A percentile compares a stretch with the other conserved stretches of the same genome.
These are phyloP conservation scores for Lacanobia oleracea DNA, from an alignment of 2,888 invertebrate species.

Conservation along the genomic window DNA sequence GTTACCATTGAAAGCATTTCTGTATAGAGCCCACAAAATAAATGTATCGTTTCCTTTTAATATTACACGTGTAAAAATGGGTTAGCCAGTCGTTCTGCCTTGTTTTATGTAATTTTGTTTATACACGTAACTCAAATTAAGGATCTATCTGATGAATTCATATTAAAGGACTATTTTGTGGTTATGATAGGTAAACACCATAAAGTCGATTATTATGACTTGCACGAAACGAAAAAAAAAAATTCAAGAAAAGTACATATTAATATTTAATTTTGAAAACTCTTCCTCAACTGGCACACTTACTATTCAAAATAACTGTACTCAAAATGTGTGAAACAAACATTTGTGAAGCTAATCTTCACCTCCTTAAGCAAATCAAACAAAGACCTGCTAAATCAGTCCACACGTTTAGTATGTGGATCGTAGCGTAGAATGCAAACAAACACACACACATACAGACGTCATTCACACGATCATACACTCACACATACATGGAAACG, in stretches of 20 bases:
- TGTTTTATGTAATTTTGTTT: no score
- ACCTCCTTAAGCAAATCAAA: constrained; percentile 37
- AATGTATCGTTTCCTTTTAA: not conserved
- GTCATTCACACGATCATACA: not conserved
- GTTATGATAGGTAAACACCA: no score
- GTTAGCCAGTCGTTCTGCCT: no score
- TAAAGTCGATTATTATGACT: no score
- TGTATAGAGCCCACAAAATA: not conserved
- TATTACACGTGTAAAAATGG: no score
- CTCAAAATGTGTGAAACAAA: constrained; percentile 30
- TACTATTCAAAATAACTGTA: not conserved
- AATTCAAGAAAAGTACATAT: not conserved
- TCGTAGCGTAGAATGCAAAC: not conserved
- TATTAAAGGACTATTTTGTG: no score
- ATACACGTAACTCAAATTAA: no score
- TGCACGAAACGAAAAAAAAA: not conserved
- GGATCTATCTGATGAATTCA: no score
- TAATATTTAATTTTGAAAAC: not conserved
- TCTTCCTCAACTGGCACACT: not conserved
- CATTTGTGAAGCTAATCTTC: constrained; percentile 33
- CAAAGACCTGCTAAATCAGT: constrained; percentile 42
- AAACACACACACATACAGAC: constrained; percentile 7
- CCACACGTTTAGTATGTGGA: constrained; percentile 22
- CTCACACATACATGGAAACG: not conserved
- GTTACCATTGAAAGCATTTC: constrained; percentile 23